Evolutionary conservation across 1,140 invertebrate genomes (phyloP), one percentile per base, ranked within the genome.

Genomic region (Euglossa dilemma): DNA sequence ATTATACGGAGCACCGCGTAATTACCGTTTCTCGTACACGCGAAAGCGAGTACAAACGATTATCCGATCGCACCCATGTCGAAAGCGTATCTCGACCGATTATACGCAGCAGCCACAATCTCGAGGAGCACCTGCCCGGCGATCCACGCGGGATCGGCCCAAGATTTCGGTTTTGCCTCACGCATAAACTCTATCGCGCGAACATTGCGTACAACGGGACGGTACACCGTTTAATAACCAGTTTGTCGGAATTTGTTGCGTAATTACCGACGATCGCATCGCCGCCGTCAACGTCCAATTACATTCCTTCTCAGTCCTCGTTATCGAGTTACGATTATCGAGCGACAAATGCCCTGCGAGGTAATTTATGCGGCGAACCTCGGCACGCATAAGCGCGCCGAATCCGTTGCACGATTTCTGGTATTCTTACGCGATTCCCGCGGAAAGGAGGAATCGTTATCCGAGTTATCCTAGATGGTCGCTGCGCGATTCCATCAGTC

Each of bases 41-140:
- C 47, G 63, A 86, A 78, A 59, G 47, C 61, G 57, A 63, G 45
- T 78, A 85, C 80, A 77, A 78, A 56, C 67, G 72, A 78, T 50
- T 47, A 76, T 69, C 70, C 56, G 85, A 86, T 64, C 63, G 79
- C 69, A 54, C 67, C 66, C 74, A 63, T 83, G 84, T 86, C 80
- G 67, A 83, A 75, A 56, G 69, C 72, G 56, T 83, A 76, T 61
- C 50, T 72, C 43, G 54, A 64, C 57, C 63, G 52, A 85, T 87
- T 86, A 73, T 77, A 67, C 47, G 74, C 64, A 63, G 56, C 67
- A 64, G 69, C 45, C 64, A 83, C 54, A 87, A 83, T 87, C 79
- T 78, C 74, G 57, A 50, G 59, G 23, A 45, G 59, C 86, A 87
- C 75, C 86, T 87, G 85, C 80, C 6, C n/a, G 11, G 16, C 2